phyloP scores from a whole-genome alignment of 1,140 invertebrate species.

The Drosophila ercepeae region DNA sequence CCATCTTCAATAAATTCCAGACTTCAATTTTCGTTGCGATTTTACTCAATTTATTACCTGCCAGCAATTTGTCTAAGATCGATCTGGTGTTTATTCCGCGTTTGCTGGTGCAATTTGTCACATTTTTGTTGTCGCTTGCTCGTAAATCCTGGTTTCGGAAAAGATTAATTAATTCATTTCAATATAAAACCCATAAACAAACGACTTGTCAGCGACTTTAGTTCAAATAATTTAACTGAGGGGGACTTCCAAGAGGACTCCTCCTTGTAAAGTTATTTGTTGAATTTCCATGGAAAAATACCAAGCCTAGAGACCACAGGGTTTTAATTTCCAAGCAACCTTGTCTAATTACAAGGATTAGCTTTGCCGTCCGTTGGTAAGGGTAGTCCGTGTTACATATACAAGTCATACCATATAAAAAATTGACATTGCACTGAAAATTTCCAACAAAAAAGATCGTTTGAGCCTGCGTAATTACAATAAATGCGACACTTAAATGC shows the following conservation, averaged over 20 bases:
- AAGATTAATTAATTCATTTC: constrained; percentile 39
- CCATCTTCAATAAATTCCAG: too few species aligned
- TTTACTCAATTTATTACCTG: not conserved
- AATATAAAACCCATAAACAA: constrained; percentile 44
- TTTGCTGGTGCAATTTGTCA: constrained; percentile 23
- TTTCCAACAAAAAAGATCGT: constrained; percentile 3
- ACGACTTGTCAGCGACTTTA: constrained; percentile 56
- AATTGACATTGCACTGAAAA: constrained; percentile 49
- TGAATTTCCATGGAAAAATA: too few species aligned
- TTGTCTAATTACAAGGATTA: not conserved
- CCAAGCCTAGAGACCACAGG: too few species aligned
- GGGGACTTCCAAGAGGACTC: not conserved
- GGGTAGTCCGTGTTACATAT: constrained; percentile 5
- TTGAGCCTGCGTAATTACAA: constrained; percentile 66
- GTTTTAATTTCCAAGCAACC: not conserved
- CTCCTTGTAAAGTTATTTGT: not conserved
- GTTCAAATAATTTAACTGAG: constrained; percentile 37
- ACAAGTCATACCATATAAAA: constrained; percentile 45
- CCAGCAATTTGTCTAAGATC: constrained; percentile 24
- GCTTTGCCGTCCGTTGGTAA: not conserved
- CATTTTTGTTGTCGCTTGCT: constrained; percentile 16
- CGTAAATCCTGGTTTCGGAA: constrained; percentile 28
- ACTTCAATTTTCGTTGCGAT: not conserved
- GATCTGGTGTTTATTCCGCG: constrained; percentile 11
- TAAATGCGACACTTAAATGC: constrained; percentile 81